Percentiles rank a stretch among this genome's conserved stretches.
Conservation (phyloP, 2,888 invertebrate genomes). For the Lepidonotus clava region DNA sequence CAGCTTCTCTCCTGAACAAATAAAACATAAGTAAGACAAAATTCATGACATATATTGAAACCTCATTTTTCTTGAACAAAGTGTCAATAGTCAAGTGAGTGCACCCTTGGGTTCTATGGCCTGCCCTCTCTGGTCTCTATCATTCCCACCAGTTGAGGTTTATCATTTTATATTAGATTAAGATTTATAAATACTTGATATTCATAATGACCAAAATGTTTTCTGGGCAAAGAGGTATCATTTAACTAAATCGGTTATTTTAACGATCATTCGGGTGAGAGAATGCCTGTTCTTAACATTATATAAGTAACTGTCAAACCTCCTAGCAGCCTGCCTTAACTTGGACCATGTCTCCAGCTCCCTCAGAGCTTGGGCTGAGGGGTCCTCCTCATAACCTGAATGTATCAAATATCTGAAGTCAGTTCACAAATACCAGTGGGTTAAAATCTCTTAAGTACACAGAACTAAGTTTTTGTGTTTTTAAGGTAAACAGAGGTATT, state of each 20-base stretch:
- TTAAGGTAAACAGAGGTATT: no score
- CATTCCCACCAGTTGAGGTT: not conserved
- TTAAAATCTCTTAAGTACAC: no score
- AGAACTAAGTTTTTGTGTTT: no score
- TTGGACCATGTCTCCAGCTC: not conserved
- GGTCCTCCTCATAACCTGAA: not conserved
- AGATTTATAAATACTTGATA: not conserved
- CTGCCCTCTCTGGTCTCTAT: no score
- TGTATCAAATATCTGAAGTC: not conserved
- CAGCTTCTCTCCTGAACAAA: not conserved
- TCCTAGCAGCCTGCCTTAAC: not conserved
- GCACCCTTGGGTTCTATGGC: no score
- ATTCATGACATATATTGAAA: not conserved
- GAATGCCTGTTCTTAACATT: not conserved
- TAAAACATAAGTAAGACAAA: not conserved
- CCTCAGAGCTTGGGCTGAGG: not conserved
- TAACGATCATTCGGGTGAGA: not conserved
- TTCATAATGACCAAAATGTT: not conserved
- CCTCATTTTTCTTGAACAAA: no score
- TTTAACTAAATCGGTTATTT: not conserved
- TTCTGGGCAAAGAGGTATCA: not conserved
- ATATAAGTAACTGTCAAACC: no score
- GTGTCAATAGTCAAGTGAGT: no score
- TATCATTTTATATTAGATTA: not conserved
- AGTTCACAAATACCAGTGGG: no score